Evolutionary conservation across 2,797 vertebrate genomes (phyloP).

Genomic region (Typhlichthys subterraneus): DNA sequence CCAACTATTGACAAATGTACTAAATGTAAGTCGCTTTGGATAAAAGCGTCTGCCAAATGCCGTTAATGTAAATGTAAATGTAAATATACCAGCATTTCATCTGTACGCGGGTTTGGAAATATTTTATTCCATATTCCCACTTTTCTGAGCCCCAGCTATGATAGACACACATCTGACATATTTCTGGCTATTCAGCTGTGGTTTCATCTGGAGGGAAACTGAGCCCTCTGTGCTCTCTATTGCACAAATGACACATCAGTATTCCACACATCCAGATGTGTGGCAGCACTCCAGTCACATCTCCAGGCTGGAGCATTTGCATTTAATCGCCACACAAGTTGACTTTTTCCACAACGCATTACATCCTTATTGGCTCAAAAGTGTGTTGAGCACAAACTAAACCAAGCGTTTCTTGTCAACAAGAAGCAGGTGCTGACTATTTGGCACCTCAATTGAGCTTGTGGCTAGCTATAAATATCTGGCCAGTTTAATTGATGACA

Average conservation of each 20-base stretch:
- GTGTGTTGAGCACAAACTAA: no score
- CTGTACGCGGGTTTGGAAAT: conserved; percentile 50
- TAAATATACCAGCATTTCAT: no score
- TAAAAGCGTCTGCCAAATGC: no score
- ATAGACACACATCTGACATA: conserved; percentile 11
- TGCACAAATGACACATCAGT: conserved; percentile 10
- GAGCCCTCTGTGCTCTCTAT: conserved; percentile 2
- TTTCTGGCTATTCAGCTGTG: conserved; percentile 18
- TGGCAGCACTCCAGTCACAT: neutral
- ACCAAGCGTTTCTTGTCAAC: no score
- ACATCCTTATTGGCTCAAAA: no score
- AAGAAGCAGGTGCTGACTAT: no score
- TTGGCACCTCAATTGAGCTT: no score
- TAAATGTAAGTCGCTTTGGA: no score
- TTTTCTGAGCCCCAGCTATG: conserved; percentile 17
- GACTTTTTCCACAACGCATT: neutral
- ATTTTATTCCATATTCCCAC: conserved; percentile 27
- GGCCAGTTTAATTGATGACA: no score
- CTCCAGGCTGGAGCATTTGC: neutral
- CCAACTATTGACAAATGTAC: no score
- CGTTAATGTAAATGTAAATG: no score
- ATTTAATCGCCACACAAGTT: neutral
- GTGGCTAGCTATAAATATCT: no score
- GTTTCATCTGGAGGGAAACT: conserved; percentile 23
- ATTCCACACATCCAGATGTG: conserved; percentile 1